Base-by-base conservation (phyloP, 1,140 invertebrate species). In the Cotesia glomerata region DNA sequence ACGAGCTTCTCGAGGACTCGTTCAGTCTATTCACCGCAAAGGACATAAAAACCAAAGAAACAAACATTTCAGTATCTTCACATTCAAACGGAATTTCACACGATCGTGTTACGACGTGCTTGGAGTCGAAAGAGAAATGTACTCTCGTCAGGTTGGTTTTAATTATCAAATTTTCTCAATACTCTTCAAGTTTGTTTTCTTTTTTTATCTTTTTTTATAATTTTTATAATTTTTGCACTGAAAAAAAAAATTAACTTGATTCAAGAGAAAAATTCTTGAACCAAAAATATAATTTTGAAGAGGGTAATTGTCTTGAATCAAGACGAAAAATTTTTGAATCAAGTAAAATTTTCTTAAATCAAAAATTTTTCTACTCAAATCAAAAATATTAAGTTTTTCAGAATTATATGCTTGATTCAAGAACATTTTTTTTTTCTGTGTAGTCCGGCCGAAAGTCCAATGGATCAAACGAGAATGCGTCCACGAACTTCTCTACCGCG, bases 1-100 rank as follows among this genome's bases (percentile, higher is more conserved):
- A 92, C 76, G 90, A 92, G 71, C 85, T 92, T 5, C 82, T 92
- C 14, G 91, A 92, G 76, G 91, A 92, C 73, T 91, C 91, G 1
- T 91, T 92, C 79, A 91, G 88, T 75, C 84, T 91, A 34, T 91
- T 92, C 76, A 89, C 89, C 45, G 89, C 85, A 64, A 85, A 88
- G 75, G 87, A 89, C 56, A 82, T 78, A 2, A 90, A 87, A 75
- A 82, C 84, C 36, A 82, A 82, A 61, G 81, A 88, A 34, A 11
- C 5, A 59, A 59, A 1, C 26, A 72, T 70, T 5, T 74, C 73
- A 36, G 32, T 73, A 32, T 34, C 69, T 56, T 49, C 78, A 18
- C 75, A 16, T 59, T 72, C 79, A 9, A 71, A 75, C 13, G 45
- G 76, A 18, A 69, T 18, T 68, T 71, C 78, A 9, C 67, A 81